Conservation (phyloP, 2,888 invertebrate species). For the Eurois occulta region DNA sequence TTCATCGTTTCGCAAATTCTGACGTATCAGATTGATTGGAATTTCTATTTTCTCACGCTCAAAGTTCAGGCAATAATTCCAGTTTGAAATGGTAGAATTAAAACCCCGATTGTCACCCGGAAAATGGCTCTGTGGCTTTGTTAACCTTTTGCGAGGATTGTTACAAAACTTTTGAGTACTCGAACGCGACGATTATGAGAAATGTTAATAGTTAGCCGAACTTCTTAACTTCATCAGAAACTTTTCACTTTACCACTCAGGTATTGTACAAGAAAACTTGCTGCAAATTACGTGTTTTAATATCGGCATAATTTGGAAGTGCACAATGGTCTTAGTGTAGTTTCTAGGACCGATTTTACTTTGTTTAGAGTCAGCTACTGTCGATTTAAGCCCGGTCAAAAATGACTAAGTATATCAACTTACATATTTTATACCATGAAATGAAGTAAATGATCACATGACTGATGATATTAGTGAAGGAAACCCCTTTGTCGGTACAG, state of each 20-base stretch:
- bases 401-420: background rate
- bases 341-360: background rate
- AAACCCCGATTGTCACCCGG: conserved; percentile 72
- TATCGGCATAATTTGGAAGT: conserved; percentile 14
- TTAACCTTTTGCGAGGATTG: conserved; percentile 70
- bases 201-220: conserved; percentile 71
- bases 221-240: conserved; percentile 64
- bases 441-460: background rate
- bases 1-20: conserved; percentile 25
- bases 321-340: background rate
- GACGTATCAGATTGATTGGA: conserved; percentile 48
- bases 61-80: conserved; percentile 61
- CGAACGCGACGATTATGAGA: conserved; percentile 74
- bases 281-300: conserved; percentile 57
- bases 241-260: conserved; percentile 67
- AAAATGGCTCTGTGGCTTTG: conserved; percentile 70
- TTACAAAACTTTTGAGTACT: conserved; percentile 66
- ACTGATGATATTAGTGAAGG: conserved; percentile 41
- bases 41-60: conserved; percentile 36
- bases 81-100: conserved; percentile 67
- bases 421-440: background rate
- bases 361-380: background rate
- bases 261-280: conserved; percentile 63
- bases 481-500: conserved; percentile 44
- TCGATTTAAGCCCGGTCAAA: background rate